phyloP scores from a whole-genome alignment of 1,140 invertebrate species.

The Bombus sylvicola region DNA sequence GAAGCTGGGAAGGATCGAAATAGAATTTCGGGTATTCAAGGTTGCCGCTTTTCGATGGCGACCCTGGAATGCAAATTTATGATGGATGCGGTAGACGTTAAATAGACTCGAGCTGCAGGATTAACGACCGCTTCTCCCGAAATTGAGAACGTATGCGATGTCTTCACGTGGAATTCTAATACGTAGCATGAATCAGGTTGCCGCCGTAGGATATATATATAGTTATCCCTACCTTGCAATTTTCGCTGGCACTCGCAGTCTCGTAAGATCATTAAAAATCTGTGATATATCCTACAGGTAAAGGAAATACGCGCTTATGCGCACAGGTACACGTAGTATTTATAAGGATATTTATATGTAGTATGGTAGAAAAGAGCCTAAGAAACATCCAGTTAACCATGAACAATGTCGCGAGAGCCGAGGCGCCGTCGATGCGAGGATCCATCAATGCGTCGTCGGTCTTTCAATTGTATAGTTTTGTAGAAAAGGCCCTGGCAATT shows the following conservation, averaged over 20 bases:
- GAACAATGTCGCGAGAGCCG: too few relatives aligned
- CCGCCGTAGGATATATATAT: neutral
- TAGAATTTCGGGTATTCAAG: neutral
- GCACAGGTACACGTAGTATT: neutral
- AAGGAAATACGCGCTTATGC: neutral
- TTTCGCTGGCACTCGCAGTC: neutral
- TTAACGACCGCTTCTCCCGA: neutral
- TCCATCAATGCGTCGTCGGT: too few relatives aligned
- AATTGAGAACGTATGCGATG: constrained; percentile 8
- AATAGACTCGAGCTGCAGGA: constrained; percentile 10
- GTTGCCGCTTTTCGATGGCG: neutral
- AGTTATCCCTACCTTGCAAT: neutral
- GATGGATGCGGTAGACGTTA: constrained; percentile 17
- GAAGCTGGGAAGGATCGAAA: too few relatives aligned
- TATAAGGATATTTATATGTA: neutral
- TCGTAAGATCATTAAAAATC: neutral
- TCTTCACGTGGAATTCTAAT: neutral
- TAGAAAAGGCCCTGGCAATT: too few relatives aligned
- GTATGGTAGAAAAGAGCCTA: too few relatives aligned
- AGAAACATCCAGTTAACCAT: too few relatives aligned
- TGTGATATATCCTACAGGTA: neutral
- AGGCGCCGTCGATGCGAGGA: too few relatives aligned
- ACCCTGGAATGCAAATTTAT: neutral
- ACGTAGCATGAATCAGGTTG: neutral
- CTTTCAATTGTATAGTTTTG: too few relatives aligned